Percentiles rank a stretch among this genome's conserved stretches.
phyloP scores from a whole-genome alignment of 2,888 invertebrate genomes.

The Chalcosyrphus nemorum region DNA sequence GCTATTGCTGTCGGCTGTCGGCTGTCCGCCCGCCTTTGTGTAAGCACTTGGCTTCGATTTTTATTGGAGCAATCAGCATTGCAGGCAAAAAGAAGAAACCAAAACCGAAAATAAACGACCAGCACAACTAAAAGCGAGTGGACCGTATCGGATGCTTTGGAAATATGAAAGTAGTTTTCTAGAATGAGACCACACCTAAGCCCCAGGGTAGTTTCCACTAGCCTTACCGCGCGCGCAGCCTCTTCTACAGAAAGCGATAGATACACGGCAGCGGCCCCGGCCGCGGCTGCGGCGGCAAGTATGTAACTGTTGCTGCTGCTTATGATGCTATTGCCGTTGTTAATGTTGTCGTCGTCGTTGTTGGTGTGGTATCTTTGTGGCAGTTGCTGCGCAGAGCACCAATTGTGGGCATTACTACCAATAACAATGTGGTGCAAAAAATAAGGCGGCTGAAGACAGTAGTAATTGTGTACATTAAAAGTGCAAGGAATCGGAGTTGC shows the following conservation, averaged over 20 bases:
- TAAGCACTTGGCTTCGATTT: constrained; percentile 73
- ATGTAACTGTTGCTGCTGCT: constrained; percentile 73
- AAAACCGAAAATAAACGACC: constrained; percentile 71
- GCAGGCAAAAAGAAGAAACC: constrained; percentile 71
- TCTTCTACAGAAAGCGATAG: constrained; percentile 31
- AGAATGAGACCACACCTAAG: constrained; percentile 80
- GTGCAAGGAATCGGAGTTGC: constrained; percentile 70
- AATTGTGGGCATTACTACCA: constrained; percentile 71
- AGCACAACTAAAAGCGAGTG: constrained; percentile 73
- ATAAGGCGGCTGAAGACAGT: constrained; percentile 73
- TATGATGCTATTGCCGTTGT: constrained; percentile 64
- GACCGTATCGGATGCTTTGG: constrained; percentile 75
- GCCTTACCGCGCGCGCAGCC: constrained; percentile 28
- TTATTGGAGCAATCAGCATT: constrained; percentile 72
- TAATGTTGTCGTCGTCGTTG: constrained; percentile 49
- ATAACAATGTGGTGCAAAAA: constrained; percentile 72
- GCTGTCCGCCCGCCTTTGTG: constrained; percentile 71
- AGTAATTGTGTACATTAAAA: constrained; percentile 73
- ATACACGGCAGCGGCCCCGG: background rate
- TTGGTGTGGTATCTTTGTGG: constrained; percentile 26
- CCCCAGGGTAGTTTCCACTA: constrained; percentile 64
- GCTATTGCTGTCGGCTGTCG: constrained; percentile 64
- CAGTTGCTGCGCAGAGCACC: constrained; percentile 56
- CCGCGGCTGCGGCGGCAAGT: constrained; percentile 54
- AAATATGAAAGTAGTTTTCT: constrained; percentile 80